Conservation (phyloP, 2,888 invertebrate species). For the Dynastes hyllus region DNA sequence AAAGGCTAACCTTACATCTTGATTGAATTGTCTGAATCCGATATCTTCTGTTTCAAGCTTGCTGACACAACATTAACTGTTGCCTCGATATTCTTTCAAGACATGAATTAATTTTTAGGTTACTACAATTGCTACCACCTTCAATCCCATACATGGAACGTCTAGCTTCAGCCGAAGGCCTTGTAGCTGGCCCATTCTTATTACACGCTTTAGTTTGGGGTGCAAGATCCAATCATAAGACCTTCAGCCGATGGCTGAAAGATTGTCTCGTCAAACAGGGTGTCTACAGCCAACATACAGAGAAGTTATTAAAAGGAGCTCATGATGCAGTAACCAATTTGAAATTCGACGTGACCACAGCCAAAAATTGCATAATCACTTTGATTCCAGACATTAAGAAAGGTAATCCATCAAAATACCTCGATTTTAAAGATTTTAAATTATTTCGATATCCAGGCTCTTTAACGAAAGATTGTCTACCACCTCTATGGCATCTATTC, state of each 20-base stretch:
- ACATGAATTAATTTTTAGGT: slow-evolving; percentile 69
- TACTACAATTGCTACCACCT: slow-evolving; percentile 90
- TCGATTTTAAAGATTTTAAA: too few species aligned
- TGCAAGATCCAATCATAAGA: slow-evolving; percentile 87
- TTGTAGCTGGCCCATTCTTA: slow-evolving; percentile 80
- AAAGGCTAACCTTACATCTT: too few species aligned
- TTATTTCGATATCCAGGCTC: slow-evolving; percentile 56
- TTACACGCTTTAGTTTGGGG: slow-evolving; percentile 93
- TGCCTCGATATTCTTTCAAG: too few species aligned
- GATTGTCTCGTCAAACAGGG: slow-evolving; percentile 94
- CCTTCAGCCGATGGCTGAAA: slow-evolving; percentile 91
- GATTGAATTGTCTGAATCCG: too few species aligned
- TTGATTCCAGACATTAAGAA: slow-evolving; percentile 73
- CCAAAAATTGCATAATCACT: slow-evolving; percentile 75
- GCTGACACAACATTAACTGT: too few species aligned
- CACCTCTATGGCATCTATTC: slow-evolving; percentile 83
- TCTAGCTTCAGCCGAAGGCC: slow-evolving; percentile 79
- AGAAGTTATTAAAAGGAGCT: slow-evolving; percentile 81
- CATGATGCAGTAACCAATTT: slow-evolving; percentile 80
- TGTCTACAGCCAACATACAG: slow-evolving; percentile 87
- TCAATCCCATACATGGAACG: slow-evolving; percentile 91
- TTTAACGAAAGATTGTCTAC: slow-evolving; percentile 72
- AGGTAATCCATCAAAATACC: slow-evolving; percentile 55
- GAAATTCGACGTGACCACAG: slow-evolving; percentile 76
- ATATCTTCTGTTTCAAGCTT: too few species aligned